Percentiles rank a stretch among this genome's conserved stretches.
phyloP scores from a whole-genome alignment of 2,888 invertebrate species.

The Mimas tiliae region DNA sequence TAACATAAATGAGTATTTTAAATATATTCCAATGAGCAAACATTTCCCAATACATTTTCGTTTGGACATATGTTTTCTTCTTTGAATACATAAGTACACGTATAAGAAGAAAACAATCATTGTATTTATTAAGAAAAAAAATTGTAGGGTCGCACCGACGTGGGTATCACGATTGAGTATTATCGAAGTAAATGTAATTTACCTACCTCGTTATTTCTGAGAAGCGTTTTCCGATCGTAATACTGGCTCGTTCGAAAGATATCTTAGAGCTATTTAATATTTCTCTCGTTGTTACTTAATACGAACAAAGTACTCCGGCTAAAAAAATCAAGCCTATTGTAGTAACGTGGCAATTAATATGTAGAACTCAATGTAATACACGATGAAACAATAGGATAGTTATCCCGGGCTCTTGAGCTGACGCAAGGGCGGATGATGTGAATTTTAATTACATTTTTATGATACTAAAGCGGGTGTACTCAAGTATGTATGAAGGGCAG shows the following conservation, averaged over 20 bases:
- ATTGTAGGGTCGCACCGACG: conserved; percentile 33
- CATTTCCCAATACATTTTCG: neutral
- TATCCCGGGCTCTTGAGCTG: conserved; percentile 57
- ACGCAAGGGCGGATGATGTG: conserved; percentile 64
- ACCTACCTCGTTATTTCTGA: conserved; percentile 50
- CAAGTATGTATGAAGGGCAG: conserved; percentile 74
- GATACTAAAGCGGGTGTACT: conserved; percentile 71
- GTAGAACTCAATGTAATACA: conserved; percentile 45
- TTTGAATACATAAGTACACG: neutral
- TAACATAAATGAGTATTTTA: neutral
- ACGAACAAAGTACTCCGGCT: conserved; percentile 19
- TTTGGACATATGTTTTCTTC: neutral
- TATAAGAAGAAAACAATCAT: conserved; percentile 27
- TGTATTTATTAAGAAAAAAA: conserved; percentile 32
- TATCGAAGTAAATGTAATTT: conserved; percentile 49
- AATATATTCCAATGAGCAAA: neutral
- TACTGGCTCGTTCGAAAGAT: conserved; percentile 46
- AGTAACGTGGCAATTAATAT: conserved; percentile 46
- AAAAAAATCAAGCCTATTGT: conserved; percentile 39
- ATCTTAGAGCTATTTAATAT: conserved; percentile 33
- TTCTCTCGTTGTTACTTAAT: conserved; percentile 26
- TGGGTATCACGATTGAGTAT: conserved; percentile 42
- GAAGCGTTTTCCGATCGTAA: conserved; percentile 47
- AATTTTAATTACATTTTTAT: conserved; percentile 83
- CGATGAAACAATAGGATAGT: conserved; percentile 68